A percentile compares a stretch with the other conserved stretches of the same genome.
Evolutionary conservation across 2,888 invertebrate genomes (phyloP).

Genomic region (Bembecia ichneumoniformis): DNA sequence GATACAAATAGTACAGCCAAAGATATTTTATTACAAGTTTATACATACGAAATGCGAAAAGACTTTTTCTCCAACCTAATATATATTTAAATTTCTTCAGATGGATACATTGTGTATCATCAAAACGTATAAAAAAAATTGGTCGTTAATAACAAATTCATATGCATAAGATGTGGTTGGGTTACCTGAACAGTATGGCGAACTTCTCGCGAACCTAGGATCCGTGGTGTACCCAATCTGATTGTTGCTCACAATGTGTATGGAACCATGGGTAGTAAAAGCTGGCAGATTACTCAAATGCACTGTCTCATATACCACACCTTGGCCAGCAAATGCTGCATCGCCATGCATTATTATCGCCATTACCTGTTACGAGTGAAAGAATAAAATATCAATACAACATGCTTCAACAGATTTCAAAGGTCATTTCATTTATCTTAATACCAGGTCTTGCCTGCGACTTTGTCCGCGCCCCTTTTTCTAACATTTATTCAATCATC

Average conservation of each 20-base stretch:
- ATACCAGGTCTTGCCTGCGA: too few species aligned
- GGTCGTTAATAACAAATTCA: neutral
- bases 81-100: too few species aligned
- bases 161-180: neutral
- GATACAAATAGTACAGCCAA: too few species aligned
- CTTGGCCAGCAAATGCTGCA: constrained; percentile 77
- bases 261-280: constrained; percentile 76
- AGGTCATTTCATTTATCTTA: too few species aligned
- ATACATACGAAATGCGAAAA: too few species aligned
- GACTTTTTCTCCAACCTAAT: too few species aligned
- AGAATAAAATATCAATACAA: too few species aligned
- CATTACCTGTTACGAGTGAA: constrained; percentile 54
- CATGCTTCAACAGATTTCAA: too few species aligned
- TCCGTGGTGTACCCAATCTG: constrained; percentile 95
- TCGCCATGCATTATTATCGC: constrained; percentile 79
- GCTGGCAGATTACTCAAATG: constrained; percentile 73
- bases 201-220: constrained; percentile 86
- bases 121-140: neutral
- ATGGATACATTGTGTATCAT: neutral
- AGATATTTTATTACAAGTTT: too few species aligned
- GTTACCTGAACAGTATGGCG: constrained; percentile 86
- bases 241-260: constrained; percentile 79
- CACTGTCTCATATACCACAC: constrained; percentile 78
- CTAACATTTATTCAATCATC: too few species aligned
- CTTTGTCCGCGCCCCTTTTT: too few species aligned